Conservation (phyloP, 2,888 invertebrate species). For the Stegophylla sp. region DNA sequence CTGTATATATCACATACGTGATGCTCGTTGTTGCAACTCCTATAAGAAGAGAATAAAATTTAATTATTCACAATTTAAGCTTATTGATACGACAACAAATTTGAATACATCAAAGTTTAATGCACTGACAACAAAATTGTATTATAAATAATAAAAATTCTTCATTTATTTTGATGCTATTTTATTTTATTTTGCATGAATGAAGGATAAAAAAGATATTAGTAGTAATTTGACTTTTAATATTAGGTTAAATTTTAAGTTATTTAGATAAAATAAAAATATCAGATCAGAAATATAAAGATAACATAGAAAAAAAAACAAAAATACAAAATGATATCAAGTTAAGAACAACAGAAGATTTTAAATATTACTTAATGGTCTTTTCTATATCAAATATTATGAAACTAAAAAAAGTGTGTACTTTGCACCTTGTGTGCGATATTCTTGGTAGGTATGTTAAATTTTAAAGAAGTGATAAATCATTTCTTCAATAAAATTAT, state of each 20-base stretch:
- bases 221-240: not conserved
- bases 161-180: not conserved
- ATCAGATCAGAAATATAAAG: not conserved
- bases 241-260: slow-evolving; percentile 13
- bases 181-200: no score
- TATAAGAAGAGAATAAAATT: slow-evolving; percentile 63
- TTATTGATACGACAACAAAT: not conserved
- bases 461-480: no score
- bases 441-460: no score
- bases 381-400: slow-evolving; percentile 9
- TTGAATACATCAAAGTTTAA: not conserved
- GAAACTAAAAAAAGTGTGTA: slow-evolving; percentile 18
- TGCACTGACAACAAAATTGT: slow-evolving; percentile 2
- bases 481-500: no score
- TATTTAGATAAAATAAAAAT: slow-evolving; percentile 4
- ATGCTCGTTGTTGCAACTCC: slow-evolving; percentile 91
- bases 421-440: no score
- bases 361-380: not conserved
- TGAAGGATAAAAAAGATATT: not conserved
- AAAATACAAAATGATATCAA: not conserved
- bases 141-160: not conserved
- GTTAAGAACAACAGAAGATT: not conserved
- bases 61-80: not conserved
- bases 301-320: not conserved
- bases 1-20: slow-evolving; percentile 79